Percentiles rank a stretch among this genome's conserved stretches.
phyloP scores from a whole-genome alignment of 2,888 invertebrate species.

The Xestia xanthographa region DNA sequence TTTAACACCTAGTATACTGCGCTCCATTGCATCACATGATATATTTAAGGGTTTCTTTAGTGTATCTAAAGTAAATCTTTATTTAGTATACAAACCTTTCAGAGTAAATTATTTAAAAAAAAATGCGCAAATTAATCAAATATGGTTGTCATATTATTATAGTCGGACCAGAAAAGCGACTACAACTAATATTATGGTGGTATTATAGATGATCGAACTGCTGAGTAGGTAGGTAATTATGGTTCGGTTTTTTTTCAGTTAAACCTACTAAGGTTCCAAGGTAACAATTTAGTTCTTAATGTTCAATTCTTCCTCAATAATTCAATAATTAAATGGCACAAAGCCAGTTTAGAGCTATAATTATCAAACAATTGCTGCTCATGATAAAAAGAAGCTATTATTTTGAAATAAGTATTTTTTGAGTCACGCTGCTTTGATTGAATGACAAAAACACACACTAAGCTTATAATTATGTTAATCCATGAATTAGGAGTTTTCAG shows the following conservation, averaged over 20 bases:
- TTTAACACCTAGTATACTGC: too few species aligned
- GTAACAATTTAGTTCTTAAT: neutral
- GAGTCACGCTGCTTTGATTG: slow-evolving; percentile 1
- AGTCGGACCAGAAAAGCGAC: neutral
- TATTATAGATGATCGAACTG: neutral
- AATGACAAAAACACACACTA: slow-evolving; percentile 42
- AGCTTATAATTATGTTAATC: neutral
- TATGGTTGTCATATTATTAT: neutral
- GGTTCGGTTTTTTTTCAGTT: neutral
- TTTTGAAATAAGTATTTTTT: slow-evolving; percentile 38
- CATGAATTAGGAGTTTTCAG: neutral
- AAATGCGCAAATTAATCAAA: neutral
- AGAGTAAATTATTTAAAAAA: neutral
- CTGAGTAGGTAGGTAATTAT: neutral
- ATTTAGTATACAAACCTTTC: neutral
- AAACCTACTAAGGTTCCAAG: slow-evolving; percentile 23
- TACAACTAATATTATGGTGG: neutral
- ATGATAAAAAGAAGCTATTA: slow-evolving; percentile 26
- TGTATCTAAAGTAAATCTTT: too few species aligned
- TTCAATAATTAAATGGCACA: slow-evolving; percentile 14
- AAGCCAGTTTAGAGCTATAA: slow-evolving; percentile 16
- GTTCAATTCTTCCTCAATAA: slow-evolving; percentile 45
- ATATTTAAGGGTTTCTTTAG: too few species aligned
- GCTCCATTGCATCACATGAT: too few species aligned
- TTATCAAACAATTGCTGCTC: slow-evolving; percentile 54